Evolutionary conservation across 1,140 invertebrate species (phyloP), one percentile per base, ranked within the genome.

Genomic region (Aporrectodea caliginosa): DNA sequence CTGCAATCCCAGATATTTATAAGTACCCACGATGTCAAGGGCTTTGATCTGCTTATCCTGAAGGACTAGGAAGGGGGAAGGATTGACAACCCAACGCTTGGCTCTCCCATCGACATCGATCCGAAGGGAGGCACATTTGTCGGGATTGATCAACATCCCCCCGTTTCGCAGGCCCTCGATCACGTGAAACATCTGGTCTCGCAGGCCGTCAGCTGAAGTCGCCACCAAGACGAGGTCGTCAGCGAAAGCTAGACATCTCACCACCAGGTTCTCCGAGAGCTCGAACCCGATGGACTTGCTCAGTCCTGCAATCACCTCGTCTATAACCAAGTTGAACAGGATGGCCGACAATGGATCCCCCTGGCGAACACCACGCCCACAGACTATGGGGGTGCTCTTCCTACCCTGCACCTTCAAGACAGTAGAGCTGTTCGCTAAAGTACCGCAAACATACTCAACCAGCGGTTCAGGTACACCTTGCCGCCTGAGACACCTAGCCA

Each of bases 261-360:
- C 1, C 1, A 1, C 1, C 1, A 22, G 1, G 1, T 1, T 1
- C 32, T 1, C 72, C 2, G 1, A 29, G n/a, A 30, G 29, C 1
- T 2, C 1, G 22, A 33, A 31, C 27, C 32, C 72, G 1, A 31
- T 2, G 1, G 0, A 1, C 6, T n/a, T 27, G 33, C 35, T 33
- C 0, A 74, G 16, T 2, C 1, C 30, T 1, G n/a, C 2, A 0
- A 33, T 6, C 0, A 74, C 22, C 73, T 33, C 31, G 16, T 74
- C 33, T n/a, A 74, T 74, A 2, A 74, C 73, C 1, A 22, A 30
- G 33, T 74, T 74, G 31, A 74, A 74, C 73, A 74, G 73, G 16
- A 34, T 0, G 1, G 73, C n/a, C 0, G 73, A 74, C 0, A 74
- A 14, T n/a, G 73, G 73, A 33, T 74, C 73, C 12, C 73, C 31